A percentile compares a stretch with the other conserved stretches of the same genome.
phyloP scores from a whole-genome alignment of 2,113 vertebrate genomes.

The Megaceryle maxima region DNA sequence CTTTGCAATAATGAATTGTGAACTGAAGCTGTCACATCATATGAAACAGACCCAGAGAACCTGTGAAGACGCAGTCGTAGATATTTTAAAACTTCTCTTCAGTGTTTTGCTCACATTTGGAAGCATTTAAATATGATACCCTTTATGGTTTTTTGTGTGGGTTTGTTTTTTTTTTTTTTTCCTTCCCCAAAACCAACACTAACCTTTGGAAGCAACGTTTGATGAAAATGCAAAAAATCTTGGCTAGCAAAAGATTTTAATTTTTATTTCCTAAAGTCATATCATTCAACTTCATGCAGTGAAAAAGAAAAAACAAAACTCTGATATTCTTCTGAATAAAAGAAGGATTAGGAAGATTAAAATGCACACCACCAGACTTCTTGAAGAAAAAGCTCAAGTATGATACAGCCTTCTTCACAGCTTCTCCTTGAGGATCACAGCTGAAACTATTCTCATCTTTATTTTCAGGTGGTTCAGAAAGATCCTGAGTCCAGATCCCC shows the following conservation, averaged over 20 bases:
- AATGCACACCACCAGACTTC: background rate
- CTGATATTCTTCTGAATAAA: constrained; percentile 37
- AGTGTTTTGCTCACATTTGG: constrained; percentile 47
- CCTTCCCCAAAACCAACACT: background rate
- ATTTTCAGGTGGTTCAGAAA: background rate
- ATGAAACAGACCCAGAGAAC: constrained; percentile 39
- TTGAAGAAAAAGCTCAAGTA: background rate
- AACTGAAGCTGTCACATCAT: constrained; percentile 56
- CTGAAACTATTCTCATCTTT: background rate
- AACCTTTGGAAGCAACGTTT: background rate
- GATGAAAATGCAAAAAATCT: constrained; percentile 52
- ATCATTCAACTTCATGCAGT: constrained; percentile 14
- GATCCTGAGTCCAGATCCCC: background rate
- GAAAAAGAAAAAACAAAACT: background rate
- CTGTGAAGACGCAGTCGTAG: constrained; percentile 2
- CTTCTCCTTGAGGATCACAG: background rate
- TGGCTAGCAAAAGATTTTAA: background rate
- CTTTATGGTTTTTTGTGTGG: background rate
- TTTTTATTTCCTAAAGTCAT: background rate
- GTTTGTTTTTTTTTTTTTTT: no score
- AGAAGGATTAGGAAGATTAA: constrained; percentile 37
- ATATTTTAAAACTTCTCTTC: constrained; percentile 53
- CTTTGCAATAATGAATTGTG: background rate
- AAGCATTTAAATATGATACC: constrained; percentile 43
- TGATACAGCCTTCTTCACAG: background rate